These are phyloP conservation scores for Drosophila equinoxialis DNA, from an alignment of 1,140 invertebrate genomes.

Conservation along the genomic window DNA sequence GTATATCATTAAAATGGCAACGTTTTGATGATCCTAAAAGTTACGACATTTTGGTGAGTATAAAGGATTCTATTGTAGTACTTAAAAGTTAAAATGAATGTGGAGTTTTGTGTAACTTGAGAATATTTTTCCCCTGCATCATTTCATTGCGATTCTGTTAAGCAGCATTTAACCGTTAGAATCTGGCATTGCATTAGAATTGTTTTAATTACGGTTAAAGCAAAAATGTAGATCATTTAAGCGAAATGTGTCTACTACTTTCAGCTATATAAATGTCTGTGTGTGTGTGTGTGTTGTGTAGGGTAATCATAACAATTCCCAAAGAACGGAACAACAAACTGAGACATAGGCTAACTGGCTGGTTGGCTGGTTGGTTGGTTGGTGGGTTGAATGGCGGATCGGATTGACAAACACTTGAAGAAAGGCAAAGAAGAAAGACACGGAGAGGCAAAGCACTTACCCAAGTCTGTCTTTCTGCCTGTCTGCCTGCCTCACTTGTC, in stretches of 20 bases:
- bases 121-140: not conserved
- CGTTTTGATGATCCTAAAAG: no score
- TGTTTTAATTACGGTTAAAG: constrained; percentile 21
- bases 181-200: constrained; percentile 14
- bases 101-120: no score
- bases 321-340: constrained; percentile 21
- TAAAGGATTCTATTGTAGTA: no score
- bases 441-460: constrained; percentile 16
- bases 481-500: constrained; percentile 4
- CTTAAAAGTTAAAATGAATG: no score
- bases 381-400: constrained; percentile 12
- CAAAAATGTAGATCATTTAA: constrained; percentile 21
- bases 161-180: constrained; percentile 19
- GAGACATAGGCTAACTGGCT: constrained; percentile 10
- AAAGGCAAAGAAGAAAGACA: constrained; percentile 19
- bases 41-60: no score
- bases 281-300: constrained; percentile 14
- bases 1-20: no score
- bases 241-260: constrained; percentile 16
- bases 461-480: constrained; percentile 10
- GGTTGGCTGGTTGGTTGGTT: constrained; percentile 14
- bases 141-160: constrained; percentile 1
- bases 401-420: constrained; percentile 26
- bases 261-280: not conserved
- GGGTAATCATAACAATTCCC: constrained; percentile 23